These are phyloP conservation scores for Malacoctenus gilli DNA, from an alignment of 2,797 vertebrate genomes.

Conservation along the genomic window DNA sequence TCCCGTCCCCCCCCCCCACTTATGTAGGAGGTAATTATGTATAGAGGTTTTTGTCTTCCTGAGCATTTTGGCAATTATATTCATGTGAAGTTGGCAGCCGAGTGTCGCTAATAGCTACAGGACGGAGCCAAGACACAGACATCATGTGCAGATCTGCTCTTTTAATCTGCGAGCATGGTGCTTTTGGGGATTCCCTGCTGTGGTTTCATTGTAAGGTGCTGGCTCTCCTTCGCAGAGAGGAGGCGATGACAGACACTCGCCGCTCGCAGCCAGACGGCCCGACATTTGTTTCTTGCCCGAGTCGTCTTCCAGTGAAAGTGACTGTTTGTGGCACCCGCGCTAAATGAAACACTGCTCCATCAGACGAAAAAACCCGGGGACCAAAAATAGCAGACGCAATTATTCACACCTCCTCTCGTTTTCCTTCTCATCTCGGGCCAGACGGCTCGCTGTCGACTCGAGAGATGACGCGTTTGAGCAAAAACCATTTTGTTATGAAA, in stretches of 20 bases:
- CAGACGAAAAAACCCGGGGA: constrained; percentile 13
- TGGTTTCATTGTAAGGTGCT: constrained; percentile 38
- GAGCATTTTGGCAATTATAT: constrained; percentile 3
- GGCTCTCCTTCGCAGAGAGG: constrained; percentile 34
- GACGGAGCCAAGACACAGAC: constrained; percentile 15
- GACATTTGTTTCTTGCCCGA: constrained; percentile 30
- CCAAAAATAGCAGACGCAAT: constrained; percentile 15
- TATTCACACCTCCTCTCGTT: too few relatives aligned
- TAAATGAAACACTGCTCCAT: constrained; percentile 9
- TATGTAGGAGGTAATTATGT: background rate
- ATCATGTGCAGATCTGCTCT: constrained; percentile 26
- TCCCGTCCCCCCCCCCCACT: too few relatives aligned
- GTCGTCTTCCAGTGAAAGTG: constrained; percentile 19
- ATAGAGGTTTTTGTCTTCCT: background rate
- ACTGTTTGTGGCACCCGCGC: constrained; percentile 13
- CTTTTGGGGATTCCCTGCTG: constrained; percentile 48
- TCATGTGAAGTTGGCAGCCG: constrained; percentile 15
- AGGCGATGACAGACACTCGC: constrained; percentile 32
- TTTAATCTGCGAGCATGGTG: constrained; percentile 30
- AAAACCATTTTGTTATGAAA: too few relatives aligned
- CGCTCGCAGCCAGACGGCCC: constrained; percentile 25
- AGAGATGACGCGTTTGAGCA: too few relatives aligned
- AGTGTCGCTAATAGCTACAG: constrained; percentile 11
- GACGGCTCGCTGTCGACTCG: too few relatives aligned
- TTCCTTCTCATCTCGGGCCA: too few relatives aligned